Base-by-base conservation (phyloP, 1,140 invertebrate genomes). In the Drosophila kanapiae region DNA sequence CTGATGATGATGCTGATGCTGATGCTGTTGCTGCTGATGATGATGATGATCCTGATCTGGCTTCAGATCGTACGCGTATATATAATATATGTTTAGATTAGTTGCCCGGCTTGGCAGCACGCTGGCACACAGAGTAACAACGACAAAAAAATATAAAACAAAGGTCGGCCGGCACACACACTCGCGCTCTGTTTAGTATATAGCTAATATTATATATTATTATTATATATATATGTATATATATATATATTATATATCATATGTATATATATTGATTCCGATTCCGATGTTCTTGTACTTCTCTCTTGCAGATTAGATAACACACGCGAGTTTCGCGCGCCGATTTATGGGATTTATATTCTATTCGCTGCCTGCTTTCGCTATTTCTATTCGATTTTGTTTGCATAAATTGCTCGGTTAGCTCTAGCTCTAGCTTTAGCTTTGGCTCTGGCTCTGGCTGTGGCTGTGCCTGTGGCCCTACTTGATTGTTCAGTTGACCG, bases 221-320 rank as follows among this genome's bases (percentile, higher is more conserved):
- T 23, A 23, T 23, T 23, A 23, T 23, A 23, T 23, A 23, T 23
- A n/a, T n/a, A n/a, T 23, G 3, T 23, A 23, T 23, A 23, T 23
- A 23, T 18, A 35, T 33, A 45, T 40, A 40, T 43, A 43, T 72
- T 54, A 59, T 51, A 35, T 51, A 61, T 58, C 3, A 35, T 37
- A 53, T 53, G 10, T 53, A 53, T 58, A 56, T 40, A 69, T 61
- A 35, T 13, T 45, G 45, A 68, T 64, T 42, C 16, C 38, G 59
- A 64, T 71, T 37, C 33, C 31, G 42, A 23, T 23, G 33, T 67
- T 69, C 54, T 75, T 80, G 60, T 77, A 62, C 40, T 61, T 58
- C 37, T 76, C 56, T 69, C 23, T 42, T 60, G 63, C 33, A 87
- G 86, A 91, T 90, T 90, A 90, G 85, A 90, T 90, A 90, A 91